Evolutionary conservation across 2,888 invertebrate species (phyloP), one percentile per base, ranked within the genome.

Genomic region (Drosophila cognata): DNA sequence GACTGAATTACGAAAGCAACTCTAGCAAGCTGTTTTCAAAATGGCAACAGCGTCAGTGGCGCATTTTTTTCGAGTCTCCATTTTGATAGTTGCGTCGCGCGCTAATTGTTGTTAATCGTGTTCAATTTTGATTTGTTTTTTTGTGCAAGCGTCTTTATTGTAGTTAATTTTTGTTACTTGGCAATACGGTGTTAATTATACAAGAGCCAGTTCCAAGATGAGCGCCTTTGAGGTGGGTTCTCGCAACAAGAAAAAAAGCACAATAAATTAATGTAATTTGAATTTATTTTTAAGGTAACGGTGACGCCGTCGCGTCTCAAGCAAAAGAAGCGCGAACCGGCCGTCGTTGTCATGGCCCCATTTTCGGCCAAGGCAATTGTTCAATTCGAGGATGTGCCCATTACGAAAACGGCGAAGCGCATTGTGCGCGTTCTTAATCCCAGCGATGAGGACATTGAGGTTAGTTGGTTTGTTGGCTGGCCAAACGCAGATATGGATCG

Each of bases 321-420:
- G 70, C 88, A 82, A 53, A 91, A 91, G 69, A 91, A 86, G 91
- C 91, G 88, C 81, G 94, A 92, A 79, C 92, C 92, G 10, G 83
- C 91, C 1, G 74, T 79, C 52, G 94, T 96, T 18, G 92, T 94
- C 52, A 93, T 96, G 82, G 95, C 95, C 16, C 96, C 96, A 2
- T 96, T 96, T 92, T 94, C 95, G n/a, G 93, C 94, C 64, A 95
- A 94, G 80, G 95, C 96, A 4, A 95, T 95, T 93, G 94, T 96
- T 25, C 94, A 94, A n/a, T 96, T 96, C 86, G 95, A 96, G 75
- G 94, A 95, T 94, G 94, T 96, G 65, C 92, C 94, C 8, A 93
- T 96, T 65, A 95, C 95, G 21, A 93, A 94, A 51, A 93, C 94
- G 16, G 94, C 94, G 64, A 94, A 93, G 64, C 94, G 94, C 77